phyloP scores from a whole-genome alignment of 2,797 vertebrate genomes.

The Phoxinus dragarum region DNA sequence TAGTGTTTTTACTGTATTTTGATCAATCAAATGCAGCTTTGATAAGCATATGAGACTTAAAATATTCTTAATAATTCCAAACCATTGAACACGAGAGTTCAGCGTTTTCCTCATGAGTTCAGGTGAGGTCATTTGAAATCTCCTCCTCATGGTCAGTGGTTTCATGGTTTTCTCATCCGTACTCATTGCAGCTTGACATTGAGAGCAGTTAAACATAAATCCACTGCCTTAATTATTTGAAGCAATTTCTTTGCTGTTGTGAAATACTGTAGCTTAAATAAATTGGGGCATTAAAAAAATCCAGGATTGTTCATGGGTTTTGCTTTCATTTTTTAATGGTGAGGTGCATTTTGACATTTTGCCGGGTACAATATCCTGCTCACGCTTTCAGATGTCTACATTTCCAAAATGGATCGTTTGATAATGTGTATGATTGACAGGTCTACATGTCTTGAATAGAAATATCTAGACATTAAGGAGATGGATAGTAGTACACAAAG shows the following conservation, averaged over 20 bases:
- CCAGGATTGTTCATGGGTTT: not conserved
- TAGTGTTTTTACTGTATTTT: no score
- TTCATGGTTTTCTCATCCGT: conserved; percentile 21
- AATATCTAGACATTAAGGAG: not conserved
- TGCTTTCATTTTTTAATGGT: conserved; percentile 2
- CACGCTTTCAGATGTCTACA: not conserved
- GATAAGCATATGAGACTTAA: not conserved
- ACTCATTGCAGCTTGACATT: conserved; percentile 35
- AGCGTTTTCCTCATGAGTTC: not conserved
- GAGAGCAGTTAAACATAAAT: conserved; percentile 15
- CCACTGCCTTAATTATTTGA: not conserved
- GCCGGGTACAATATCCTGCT: not conserved
- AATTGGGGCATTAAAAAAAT: not conserved
- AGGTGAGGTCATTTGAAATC: not conserved
- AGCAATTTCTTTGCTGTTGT: not conserved
- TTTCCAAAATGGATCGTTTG: conserved; percentile 9
- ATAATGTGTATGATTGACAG: conserved; percentile 1
- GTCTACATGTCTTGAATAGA: not conserved
- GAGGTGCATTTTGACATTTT: not conserved
- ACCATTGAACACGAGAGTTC: not conserved
- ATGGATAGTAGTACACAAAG: not conserved
- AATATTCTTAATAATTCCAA: not conserved
- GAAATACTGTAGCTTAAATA: not conserved
- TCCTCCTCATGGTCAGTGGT: not conserved
- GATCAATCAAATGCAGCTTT: not conserved